Conservation (phyloP, 2,888 invertebrate genomes). For the Polydrusus cervinus region DNA sequence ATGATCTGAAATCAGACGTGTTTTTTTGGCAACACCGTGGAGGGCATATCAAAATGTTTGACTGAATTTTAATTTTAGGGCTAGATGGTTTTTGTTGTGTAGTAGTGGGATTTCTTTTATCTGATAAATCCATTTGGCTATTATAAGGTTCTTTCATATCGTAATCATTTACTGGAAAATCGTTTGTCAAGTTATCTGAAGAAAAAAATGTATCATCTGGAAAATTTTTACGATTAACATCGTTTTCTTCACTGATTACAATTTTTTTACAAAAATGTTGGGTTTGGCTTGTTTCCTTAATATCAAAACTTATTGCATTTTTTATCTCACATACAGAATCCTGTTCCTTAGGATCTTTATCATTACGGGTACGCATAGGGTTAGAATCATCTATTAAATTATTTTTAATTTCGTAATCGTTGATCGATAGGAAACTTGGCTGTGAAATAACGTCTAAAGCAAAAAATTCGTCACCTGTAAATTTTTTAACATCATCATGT, state of each 20-base stretch:
- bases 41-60: conserved; percentile 48
- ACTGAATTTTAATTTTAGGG: conserved; percentile 47
- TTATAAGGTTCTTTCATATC: conserved; percentile 3
- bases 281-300: neutral
- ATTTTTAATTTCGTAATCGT: conserved; percentile 23
- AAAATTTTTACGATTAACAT: conserved; percentile 5
- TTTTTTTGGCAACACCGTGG: conserved; percentile 23
- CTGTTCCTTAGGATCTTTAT: conserved; percentile 2
- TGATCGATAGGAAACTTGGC: neutral
- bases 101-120: neutral
- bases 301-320: neutral
- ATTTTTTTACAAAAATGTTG: conserved; percentile 7
- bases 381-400: neutral
- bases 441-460: conserved; percentile 11
- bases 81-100: neutral
- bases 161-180: conserved; percentile 24
- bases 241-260: neutral
- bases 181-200: conserved; percentile 2
- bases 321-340: neutral
- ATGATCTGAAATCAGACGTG: neutral
- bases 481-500: conserved; percentile 9
- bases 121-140: neutral
- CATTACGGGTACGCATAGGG: neutral
- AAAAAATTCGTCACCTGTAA: conserved; percentile 31
- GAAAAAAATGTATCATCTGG: conserved; percentile 11